phyloP scores from a whole-genome alignment of 2,797 vertebrate genomes.

The Cyclura pinguis region DNA sequence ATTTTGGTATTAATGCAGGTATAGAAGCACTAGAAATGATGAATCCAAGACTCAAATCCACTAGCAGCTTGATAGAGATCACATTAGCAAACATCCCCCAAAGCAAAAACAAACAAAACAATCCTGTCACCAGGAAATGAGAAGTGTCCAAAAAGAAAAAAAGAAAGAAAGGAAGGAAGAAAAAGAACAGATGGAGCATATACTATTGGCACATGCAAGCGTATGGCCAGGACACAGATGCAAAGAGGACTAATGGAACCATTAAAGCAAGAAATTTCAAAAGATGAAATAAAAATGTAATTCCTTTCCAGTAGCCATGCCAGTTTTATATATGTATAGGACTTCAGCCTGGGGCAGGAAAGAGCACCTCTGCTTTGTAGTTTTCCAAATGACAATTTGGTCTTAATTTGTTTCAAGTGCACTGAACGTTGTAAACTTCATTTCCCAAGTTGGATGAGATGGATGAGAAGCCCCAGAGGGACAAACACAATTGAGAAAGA shows the following conservation, averaged over 20 bases:
- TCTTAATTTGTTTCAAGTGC: not conserved
- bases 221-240: not conserved
- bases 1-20: not conserved
- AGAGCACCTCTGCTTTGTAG: not conserved
- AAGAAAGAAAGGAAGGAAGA: too few relatives aligned
- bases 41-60: not conserved
- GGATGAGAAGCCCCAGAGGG: not conserved
- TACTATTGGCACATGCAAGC: not conserved
- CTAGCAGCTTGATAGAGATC: not conserved
- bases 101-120: not conserved
- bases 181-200: too few relatives aligned
- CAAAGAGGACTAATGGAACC: not conserved
- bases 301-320: not conserved
- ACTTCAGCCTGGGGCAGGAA: not conserved
- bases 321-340: not conserved
- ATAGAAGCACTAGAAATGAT: not conserved
- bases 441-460: not conserved
- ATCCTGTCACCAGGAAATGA: too few relatives aligned
- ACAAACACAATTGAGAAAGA: not conserved
- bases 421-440: not conserved
- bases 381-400: not conserved
- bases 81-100: not conserved
- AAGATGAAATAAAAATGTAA: not conserved
- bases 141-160: too few relatives aligned
- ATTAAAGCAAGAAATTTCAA: not conserved